Conservation (phyloP, 2,797 vertebrate genomes). For the Gobio occitaniae region DNA sequence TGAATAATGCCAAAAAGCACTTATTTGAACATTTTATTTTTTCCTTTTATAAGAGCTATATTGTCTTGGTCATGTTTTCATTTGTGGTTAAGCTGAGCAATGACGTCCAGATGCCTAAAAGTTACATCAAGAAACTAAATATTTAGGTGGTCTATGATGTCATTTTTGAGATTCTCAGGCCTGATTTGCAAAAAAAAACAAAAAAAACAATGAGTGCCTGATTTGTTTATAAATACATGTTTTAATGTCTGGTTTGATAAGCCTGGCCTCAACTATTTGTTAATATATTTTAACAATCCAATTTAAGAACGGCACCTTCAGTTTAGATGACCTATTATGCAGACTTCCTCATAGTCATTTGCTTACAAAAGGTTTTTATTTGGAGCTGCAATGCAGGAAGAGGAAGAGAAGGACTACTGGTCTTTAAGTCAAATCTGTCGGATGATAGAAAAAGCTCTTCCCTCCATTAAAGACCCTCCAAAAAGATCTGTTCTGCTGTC, state of each 20-base stretch:
- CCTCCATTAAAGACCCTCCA: neutral
- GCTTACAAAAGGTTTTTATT: neutral
- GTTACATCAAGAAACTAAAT: neutral
- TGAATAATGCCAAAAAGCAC: neutral
- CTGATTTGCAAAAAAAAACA: neutral
- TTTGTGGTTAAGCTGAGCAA: neutral
- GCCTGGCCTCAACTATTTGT: neutral
- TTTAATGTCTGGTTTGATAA: neutral
- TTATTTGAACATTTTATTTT: neutral
- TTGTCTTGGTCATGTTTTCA: constrained; percentile 7
- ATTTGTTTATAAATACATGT: neutral
- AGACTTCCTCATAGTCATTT: neutral
- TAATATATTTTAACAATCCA: neutral
- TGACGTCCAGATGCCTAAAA: neutral
- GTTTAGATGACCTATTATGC: neutral
- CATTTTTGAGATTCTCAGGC: neutral
- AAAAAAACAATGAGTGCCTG: neutral
- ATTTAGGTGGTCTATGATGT: neutral
- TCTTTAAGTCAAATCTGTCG: neutral
- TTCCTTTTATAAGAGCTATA: constrained; percentile 8
- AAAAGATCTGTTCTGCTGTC: neutral
- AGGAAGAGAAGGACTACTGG: neutral
- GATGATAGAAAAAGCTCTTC: constrained; percentile 5
- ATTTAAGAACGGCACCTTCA: neutral
- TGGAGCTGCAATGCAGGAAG: neutral